Base-by-base conservation (phyloP, 2,797 vertebrate species). In the Enteromius trimaculatus region DNA sequence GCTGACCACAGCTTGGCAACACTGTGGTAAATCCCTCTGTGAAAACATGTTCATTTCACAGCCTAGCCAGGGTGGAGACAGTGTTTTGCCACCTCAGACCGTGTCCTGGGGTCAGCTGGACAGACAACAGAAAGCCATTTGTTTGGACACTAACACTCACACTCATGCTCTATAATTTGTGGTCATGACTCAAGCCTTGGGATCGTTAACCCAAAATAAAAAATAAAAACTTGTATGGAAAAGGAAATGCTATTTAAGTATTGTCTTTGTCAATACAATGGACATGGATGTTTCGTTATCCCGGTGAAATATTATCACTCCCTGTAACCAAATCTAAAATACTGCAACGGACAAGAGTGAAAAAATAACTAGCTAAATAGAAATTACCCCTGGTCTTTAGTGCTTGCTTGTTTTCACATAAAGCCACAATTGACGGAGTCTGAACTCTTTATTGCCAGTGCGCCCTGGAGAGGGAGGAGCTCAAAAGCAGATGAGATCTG, bases 41-140 rank as follows among this genome's bases (percentile, higher is more conserved):
- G 64, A 90, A 90, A 92, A 87, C 89, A 90, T 70, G 66, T 85
- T 88, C 87, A 87, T 90, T 92, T 93, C 90, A 88, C 91, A 90
- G 71, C 80, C 39, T 81, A 62, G 85, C 82, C 68, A 87, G 87
- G 84, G 86, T 79, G 62, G 69, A 84, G 79, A 75, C 42, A 72
- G 44, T 81, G 80, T 83, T 90, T 89, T 89, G 85, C 83, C 83
- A 64, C 90, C 88, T 53, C 78, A 87, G 88, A 87, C 89, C 72
- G 66, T n/a, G 81, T 82, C 81, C 85, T 89, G 86, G 89, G 78
- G 78, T 81, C 71, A 85, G 64, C 84, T 78, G 84, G 77, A 68
- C 55, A 64, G 85, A 86, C 55, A 78, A 81, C 85, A 84, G 49
- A 85, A 21, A 58, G 60, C 70, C 70, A 68, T 68, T 85, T 80